These are phyloP conservation scores for Spea bombifrons DNA, from an alignment of 2,113 vertebrate species.

Conservation along the genomic window DNA sequence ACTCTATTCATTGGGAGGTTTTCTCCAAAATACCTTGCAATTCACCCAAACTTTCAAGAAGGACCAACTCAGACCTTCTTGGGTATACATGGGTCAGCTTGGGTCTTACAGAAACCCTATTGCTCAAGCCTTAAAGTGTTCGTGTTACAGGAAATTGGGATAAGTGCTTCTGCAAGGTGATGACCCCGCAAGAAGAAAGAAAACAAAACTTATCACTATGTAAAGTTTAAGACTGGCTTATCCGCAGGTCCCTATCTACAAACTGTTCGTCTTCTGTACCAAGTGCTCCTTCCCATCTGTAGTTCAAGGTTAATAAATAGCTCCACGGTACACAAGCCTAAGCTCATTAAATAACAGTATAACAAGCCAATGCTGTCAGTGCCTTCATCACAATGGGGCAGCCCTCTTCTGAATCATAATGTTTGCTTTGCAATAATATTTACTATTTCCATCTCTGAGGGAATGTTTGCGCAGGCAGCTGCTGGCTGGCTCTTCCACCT, in stretches of 20 bases:
- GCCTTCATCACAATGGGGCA: constrained; percentile 55
- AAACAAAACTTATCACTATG: constrained; percentile 42
- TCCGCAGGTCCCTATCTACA: constrained; percentile 21
- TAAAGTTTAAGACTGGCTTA: constrained; percentile 53
- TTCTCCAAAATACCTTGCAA: no score
- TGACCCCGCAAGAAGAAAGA: not conserved
- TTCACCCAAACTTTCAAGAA: no score
- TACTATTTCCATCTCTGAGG: constrained; percentile 52
- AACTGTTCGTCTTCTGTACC: constrained; percentile 46
- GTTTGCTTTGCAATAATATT: constrained; percentile 64
- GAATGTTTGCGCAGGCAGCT: constrained; percentile 54
- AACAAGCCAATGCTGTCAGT: constrained; percentile 56
- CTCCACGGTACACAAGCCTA: constrained; percentile 61
- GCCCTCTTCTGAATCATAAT: constrained; percentile 58
- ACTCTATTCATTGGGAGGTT: no score
- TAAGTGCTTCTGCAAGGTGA: constrained; percentile 12
- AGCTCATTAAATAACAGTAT: constrained; percentile 65
- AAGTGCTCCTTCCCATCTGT: constrained; percentile 56
- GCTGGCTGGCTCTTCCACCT: not conserved
- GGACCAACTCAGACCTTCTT: no score
- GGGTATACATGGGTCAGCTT: no score
- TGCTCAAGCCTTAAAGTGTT: not conserved
- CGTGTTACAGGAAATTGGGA: not conserved
- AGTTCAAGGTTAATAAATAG: constrained; percentile 62
- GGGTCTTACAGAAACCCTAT: no score